Base-by-base conservation (phyloP, 1,140 invertebrate genomes). In the Tachypleus tridentatus region DNA sequence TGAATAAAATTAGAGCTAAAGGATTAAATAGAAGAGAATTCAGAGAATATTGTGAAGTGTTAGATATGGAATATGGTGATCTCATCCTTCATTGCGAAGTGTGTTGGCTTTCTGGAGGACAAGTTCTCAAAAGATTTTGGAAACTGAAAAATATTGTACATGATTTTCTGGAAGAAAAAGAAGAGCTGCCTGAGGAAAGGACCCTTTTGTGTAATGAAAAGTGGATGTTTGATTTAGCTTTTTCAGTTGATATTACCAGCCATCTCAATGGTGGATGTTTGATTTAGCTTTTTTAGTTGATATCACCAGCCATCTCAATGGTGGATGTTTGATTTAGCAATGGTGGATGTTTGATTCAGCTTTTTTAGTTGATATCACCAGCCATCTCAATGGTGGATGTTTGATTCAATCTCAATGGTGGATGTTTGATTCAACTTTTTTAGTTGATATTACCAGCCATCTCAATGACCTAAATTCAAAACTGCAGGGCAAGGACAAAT, bases 201-300 rank as follows among this genome's bases (percentile, higher is more conserved):
- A 54, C n/a, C 53, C 53, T 54, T 9, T 54, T 54, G n/a, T n/a
- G 8, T 60, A 10, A 60, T 49, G 51, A 50, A 3, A 51, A 60
- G 4, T 10, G 3, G 5, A 5, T 60, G 11, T 8, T 60, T 49
- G 49, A 60, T 60, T 60, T 8, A 50, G 59, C 49, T 7, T 60
- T 60, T 60, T 60, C 50, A 60, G 59, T 60, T 60, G 49, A 50
- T 60, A 51, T n/a, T n/a, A n/a, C n/a, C n/a, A n/a, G n/a, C n/a
- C n/a, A n/a, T n/a, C n/a, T n/a, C n/a, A n/a, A n/a, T n/a, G n/a
- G n/a, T n/a, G n/a, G n/a, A n/a, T n/a, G n/a, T n/a, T n/a, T n/a
- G n/a, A n/a, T n/a, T n/a, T n/a, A n/a, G n/a, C n/a, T n/a, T n/a
- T n/a, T n/a, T n/a, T n/a, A n/a, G n/a, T n/a, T n/a, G n/a, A n/a